Conservation (phyloP, 2,888 invertebrate species). For the Parnassius mnemosyne region DNA sequence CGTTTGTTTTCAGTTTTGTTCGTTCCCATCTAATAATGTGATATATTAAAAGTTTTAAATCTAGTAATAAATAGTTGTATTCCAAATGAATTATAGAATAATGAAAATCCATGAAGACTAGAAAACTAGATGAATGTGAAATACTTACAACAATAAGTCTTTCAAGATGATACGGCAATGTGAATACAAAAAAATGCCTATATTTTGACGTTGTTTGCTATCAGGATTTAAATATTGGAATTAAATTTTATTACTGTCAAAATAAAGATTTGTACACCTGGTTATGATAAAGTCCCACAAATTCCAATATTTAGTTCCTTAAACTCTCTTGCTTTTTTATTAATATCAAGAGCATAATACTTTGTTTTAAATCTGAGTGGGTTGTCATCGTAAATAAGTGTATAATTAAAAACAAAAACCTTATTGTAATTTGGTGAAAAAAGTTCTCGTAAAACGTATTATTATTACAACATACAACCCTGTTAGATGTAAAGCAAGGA, state of each 20-base stretch:
- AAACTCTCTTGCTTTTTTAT: conserved; percentile 58
- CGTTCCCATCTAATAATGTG: conserved; percentile 52
- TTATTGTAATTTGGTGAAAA: conserved; percentile 42
- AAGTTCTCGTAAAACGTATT: conserved; percentile 52
- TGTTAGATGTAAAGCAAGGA: conserved; percentile 72
- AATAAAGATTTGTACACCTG: conserved; percentile 76
- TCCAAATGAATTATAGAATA: conserved; percentile 67
- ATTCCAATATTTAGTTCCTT: conserved; percentile 73
- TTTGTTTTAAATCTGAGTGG: conserved; percentile 48
- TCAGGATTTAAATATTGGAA: conserved; percentile 76
- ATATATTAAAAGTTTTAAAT: conserved; percentile 49
- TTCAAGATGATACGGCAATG: conserved; percentile 76
- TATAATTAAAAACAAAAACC: conserved; percentile 2
- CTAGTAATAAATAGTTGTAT: conserved; percentile 53
- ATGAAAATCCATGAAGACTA: conserved; percentile 79
- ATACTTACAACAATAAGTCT: conserved; percentile 79
- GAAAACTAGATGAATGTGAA: conserved; percentile 79
- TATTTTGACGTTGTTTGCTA: conserved; percentile 60
- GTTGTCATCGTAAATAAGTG: conserved; percentile 49
- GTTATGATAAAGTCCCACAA: conserved; percentile 63
- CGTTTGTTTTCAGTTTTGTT: background rate
- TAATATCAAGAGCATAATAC: conserved; percentile 37
- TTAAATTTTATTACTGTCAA: conserved; percentile 61
- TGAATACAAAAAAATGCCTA: conserved; percentile 71
- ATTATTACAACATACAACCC: conserved; percentile 71